A percentile compares a stretch with the other conserved stretches of the same genome.
Conservation (phyloP, 1,140 invertebrate species). For the Drosophila repleta region DNA sequence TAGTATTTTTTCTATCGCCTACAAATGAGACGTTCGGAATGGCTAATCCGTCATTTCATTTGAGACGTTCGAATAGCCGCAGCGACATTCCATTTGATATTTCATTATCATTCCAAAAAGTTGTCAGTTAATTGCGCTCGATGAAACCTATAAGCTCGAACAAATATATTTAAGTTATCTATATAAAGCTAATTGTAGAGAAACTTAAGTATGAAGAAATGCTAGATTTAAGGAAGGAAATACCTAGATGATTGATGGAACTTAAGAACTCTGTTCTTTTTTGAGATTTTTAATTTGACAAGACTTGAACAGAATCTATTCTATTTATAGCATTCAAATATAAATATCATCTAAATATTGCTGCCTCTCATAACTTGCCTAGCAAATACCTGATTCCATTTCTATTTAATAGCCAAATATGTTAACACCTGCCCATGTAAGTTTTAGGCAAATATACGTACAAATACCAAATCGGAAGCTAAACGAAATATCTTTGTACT, state of each 20-base stretch:
- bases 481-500: not conserved
- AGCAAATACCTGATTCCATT: not conserved
- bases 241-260: not conserved
- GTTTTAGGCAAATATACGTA: not conserved
- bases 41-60: conserved; percentile 16
- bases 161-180: not conserved
- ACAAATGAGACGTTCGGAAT: conserved; percentile 14
- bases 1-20: not conserved
- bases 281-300: too few relatives aligned
- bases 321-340: too few relatives aligned
- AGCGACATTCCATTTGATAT: conserved; percentile 23
- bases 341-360: too few relatives aligned
- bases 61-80: conserved; percentile 10
- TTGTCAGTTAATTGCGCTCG: conserved; percentile 9
- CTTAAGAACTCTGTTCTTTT: too few relatives aligned
- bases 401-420: conserved; percentile 1
- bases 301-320: too few relatives aligned
- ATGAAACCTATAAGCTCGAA: not conserved
- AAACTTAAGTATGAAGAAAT: too few relatives aligned
- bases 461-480: not conserved
- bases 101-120: not conserved
- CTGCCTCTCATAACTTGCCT: too few relatives aligned
- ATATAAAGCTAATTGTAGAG: not conserved
- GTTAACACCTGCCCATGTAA: not conserved
- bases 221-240: not conserved